These are phyloP conservation scores for Bettongia penicillata DNA, from an alignment of 2,113 vertebrate genomes.

Conservation along the genomic window DNA sequence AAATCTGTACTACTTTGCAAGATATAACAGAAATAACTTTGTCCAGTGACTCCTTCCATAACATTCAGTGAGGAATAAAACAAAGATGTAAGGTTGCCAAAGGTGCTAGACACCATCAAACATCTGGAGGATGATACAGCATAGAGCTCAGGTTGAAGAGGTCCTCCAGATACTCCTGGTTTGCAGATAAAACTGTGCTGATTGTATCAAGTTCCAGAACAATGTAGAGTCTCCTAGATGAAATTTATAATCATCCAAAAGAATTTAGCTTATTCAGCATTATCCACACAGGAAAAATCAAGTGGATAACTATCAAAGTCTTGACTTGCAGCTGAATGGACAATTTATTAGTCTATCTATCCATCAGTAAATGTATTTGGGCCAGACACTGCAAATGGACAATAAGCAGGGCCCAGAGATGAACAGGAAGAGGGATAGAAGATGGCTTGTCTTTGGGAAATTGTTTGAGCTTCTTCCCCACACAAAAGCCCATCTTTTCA, in stretches of 20 bases:
- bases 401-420: background rate
- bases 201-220: background rate
- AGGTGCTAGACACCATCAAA: background rate
- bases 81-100: background rate
- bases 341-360: background rate
- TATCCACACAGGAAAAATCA: background rate
- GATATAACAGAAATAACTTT: background rate
- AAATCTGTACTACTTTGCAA: background rate
- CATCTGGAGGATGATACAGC: background rate
- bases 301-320: background rate
- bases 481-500: background rate
- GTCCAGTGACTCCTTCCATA: background rate
- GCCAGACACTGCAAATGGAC: background rate
- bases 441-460: background rate
- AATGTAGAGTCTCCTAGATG: background rate
- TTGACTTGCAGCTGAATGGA: background rate
- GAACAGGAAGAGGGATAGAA: background rate
- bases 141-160: background rate
- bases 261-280: background rate
- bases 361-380: background rate
- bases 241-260: background rate
- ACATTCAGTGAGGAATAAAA: background rate
- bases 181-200: background rate
- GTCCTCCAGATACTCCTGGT: background rate
- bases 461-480: background rate